Base-by-base conservation (phyloP, 2,888 invertebrate species). In the Subacronicta megacephala region DNA sequence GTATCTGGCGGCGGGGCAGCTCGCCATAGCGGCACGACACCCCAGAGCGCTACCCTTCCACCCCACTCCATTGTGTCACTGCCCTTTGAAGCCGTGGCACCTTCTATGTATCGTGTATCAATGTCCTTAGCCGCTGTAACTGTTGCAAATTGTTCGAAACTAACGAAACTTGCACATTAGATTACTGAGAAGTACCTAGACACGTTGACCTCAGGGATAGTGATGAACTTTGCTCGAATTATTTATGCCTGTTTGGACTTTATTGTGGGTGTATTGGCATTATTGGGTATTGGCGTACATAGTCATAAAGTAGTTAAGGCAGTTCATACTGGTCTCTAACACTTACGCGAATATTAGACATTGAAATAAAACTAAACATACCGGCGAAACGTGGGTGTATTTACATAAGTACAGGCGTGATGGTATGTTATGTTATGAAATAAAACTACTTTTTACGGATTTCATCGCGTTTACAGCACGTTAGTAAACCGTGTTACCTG, bases 11-110 rank as follows among this genome's bases (percentile, higher is more conserved):
- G 83, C 26, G 89, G 87, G 18, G 89, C 73, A 16, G 86, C 82
- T 17, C 87, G 80, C 90, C 93, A 90, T 59, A 94, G 71, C 3
- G 93, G 92, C 44, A 93, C 78, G 7, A 92, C 74, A 16, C 93
- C 92, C 91, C 90, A 92, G 17, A 93, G 74, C 1, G 89, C 87
- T 10, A 90, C 84, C 13, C 88, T 85, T 26, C 88, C 85, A 17
- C 86, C 88, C 85, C 89, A 90, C 71, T 86, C 90, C 37, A 78
- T 69, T 31, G 93, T 93, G 64, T 83, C 78, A 29, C 74, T 80
- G 33, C 92, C 90, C 72, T 77, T 82, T 29, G 75, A 67, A 4
- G 82, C 87, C 29, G 64, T 68, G 15, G 79, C 80, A 37, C 81
- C 85, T 51, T 80, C 68, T 71, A 89, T 85, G 78, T 82, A 82